Conservation (phyloP, 1,140 invertebrate species). For the Phymorhynchus buccinoides region DNA sequence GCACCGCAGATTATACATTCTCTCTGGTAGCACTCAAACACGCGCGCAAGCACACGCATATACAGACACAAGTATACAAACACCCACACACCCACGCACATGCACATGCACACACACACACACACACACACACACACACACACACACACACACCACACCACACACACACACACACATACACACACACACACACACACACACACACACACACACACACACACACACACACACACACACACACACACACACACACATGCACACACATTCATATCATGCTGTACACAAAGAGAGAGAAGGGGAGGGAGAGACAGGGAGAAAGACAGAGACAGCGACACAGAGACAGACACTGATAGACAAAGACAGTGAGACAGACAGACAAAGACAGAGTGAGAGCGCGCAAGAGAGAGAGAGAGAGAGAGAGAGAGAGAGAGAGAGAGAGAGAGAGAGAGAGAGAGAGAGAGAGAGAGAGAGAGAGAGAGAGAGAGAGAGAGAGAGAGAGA, state of each 20-base stretch:
- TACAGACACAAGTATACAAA: not conserved
- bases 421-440: not conserved
- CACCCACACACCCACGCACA: not conserved
- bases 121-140: no score
- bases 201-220: constrained; percentile 17
- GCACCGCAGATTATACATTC: no score
- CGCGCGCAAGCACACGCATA: no score
- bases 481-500: not conserved
- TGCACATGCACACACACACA: not conserved
- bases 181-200: not conserved
- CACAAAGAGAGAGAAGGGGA: not conserved
- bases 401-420: not conserved
- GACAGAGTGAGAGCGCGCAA: no score
- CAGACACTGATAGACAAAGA: not conserved
- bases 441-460: no score
- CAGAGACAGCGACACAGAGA: not conserved
- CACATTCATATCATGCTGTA: not conserved
- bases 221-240: constrained; percentile 26
- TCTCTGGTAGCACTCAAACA: not conserved
- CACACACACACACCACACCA: no score
- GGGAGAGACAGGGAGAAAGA: not conserved
- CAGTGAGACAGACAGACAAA: no score
- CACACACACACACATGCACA: constrained; percentile 14
- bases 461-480: no score
- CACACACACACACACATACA: not conserved